These are phyloP conservation scores for Vireo griseus DNA, from an alignment of 2,797 vertebrate genomes.

Conservation along the genomic window DNA sequence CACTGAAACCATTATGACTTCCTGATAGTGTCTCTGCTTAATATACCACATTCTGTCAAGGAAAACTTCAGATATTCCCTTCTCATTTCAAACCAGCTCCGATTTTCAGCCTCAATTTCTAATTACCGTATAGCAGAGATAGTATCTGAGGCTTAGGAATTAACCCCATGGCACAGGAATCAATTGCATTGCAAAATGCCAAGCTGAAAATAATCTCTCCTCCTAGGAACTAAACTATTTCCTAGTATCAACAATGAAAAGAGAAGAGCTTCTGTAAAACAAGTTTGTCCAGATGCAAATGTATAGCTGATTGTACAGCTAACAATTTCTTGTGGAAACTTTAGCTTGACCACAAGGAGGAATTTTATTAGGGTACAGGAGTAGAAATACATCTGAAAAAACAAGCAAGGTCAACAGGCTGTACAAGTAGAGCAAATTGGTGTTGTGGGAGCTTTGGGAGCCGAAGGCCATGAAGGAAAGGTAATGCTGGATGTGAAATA, in stretches of 20 bases:
- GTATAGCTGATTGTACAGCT: neutral
- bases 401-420: neutral
- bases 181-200: neutral
- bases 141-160: neutral
- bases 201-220: neutral
- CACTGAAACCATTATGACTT: neutral
- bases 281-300: neutral
- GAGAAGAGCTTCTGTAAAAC: neutral
- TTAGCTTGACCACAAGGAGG: neutral
- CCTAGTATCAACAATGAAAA: neutral
- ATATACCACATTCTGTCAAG: neutral
- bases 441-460: neutral
- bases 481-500: neutral
- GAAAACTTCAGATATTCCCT: neutral
- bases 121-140: neutral
- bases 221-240: neutral
- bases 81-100: neutral
- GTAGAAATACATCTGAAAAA: neutral
- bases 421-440: neutral
- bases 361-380: neutral
- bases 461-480: neutral
- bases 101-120: neutral
- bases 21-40: neutral
- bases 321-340: neutral
- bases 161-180: neutral